These are phyloP conservation scores for Rynchops niger DNA, from an alignment of 2,113 vertebrate species.

Conservation along the genomic window DNA sequence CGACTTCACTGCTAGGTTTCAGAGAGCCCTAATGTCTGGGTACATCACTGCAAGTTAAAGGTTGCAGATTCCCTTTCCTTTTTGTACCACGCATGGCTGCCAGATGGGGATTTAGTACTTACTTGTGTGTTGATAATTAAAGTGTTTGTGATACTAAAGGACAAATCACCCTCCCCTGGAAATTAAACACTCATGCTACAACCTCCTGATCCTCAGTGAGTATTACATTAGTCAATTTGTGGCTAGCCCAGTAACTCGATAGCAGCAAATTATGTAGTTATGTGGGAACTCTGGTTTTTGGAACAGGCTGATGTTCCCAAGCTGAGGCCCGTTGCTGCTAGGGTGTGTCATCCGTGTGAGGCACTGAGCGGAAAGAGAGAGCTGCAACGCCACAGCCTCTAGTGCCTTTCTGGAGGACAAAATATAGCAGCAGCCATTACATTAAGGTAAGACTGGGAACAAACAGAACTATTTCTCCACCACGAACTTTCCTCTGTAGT, in stretches of 20 bases:
- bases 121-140: not conserved
- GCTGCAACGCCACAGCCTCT: not conserved
- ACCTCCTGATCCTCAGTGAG: conserved; percentile 1
- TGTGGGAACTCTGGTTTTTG: conserved; percentile 75
- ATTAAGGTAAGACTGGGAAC: not conserved
- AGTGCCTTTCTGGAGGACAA: conserved; percentile 3
- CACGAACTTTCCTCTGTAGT: not conserved
- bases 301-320: conserved; percentile 72
- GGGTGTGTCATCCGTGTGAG: conserved; percentile 59
- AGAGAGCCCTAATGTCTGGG: not conserved
- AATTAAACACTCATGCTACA: conserved; percentile 19
- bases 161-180: conserved; percentile 18
- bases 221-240: conserved; percentile 58
- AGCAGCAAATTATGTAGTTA: conserved; percentile 60
- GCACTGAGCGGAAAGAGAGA: conserved; percentile 21
- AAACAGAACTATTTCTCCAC: not conserved
- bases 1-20: not conserved
- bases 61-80: not conserved
- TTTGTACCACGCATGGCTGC: not conserved
- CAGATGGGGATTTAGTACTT: not conserved
- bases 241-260: conserved; percentile 65
- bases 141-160: not conserved
- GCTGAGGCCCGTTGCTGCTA: conserved; percentile 32
- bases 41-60: not conserved
- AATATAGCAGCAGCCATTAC: conserved; percentile 5